These are phyloP conservation scores for Rhincodon typus DNA, from an alignment of 2,797 vertebrate species.

Conservation along the genomic window DNA sequence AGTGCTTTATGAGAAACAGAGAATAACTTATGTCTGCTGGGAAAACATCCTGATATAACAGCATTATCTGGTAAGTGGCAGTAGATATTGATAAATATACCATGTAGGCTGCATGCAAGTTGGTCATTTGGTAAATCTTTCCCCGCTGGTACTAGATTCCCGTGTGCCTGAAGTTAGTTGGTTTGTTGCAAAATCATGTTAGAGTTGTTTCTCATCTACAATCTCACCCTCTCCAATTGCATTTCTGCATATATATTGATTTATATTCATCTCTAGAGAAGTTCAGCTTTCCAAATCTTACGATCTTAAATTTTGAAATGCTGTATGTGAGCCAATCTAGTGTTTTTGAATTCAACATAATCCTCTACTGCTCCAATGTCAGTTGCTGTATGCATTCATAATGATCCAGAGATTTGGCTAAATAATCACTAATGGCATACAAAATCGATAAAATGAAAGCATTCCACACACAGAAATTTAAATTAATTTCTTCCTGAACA, in stretches of 20 bases:
- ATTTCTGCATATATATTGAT: not conserved
- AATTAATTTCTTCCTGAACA: slow-evolving; percentile 9
- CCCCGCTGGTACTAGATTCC: too few species aligned
- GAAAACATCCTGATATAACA: not conserved
- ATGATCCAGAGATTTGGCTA: not conserved
- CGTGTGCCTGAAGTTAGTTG: not conserved
- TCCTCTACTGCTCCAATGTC: not conserved
- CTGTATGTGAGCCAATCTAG: not conserved
- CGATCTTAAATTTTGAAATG: not conserved
- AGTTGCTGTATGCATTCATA: not conserved
- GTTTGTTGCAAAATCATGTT: not conserved
- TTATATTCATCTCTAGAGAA: not conserved
- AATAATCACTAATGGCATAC: slow-evolving; percentile 7
- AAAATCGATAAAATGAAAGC: slow-evolving; percentile 12
- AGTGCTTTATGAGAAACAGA: not conserved
- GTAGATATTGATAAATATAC: not conserved
- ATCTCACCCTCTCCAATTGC: too few species aligned
- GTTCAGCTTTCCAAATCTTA: not conserved
- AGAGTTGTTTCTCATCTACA: not conserved
- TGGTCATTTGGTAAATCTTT: not conserved
- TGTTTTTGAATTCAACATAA: not conserved
- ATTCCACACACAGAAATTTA: not conserved
- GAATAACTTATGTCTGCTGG: not conserved
- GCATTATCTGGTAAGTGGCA: not conserved
- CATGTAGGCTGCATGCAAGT: not conserved